Base-by-base conservation (phyloP, 2,797 vertebrate genomes). In the Apogon hyalosoma region DNA sequence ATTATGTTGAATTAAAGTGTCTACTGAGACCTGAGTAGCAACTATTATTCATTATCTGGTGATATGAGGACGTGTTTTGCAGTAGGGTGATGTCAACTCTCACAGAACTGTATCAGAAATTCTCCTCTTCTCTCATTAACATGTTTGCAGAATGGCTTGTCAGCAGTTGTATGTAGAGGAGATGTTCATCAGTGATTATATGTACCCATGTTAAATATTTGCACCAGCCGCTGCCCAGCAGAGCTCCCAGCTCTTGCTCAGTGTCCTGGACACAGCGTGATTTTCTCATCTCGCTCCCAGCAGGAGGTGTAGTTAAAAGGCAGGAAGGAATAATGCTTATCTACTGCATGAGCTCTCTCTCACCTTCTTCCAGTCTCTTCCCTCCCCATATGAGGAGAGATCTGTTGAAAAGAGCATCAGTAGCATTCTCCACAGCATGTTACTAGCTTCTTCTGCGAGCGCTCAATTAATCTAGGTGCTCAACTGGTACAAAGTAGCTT, bases 391-490 rank as follows among this genome's bases (percentile, higher is more conserved):
- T 54, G 77, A 85, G 59, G 63, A 73, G 45, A 74, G 73, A 76
- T 80, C 66, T 78, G 83, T 69, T 75, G 80, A 63, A 81, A 83
- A 84, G 74, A 79, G 81, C 61, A 15, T 21, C 53, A 40, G 71
- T 18, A 59, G 50, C 66, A 58, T 73, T 75, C 52, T 75, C 53
- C 61, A 50, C 83, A 71, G 77, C 63, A 16, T 48, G 79, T 58
- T 43, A 15, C 69, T 60, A 69, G 67, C 86, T 85, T 70, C 58
- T 24, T 73, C 84, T 79, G 75, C 42, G n/a, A 69, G 65, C 70
- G 39, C 77, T 78, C 67, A 81, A 77, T 91, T 87, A 86, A 84
- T 90, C 67, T 77, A 77, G 79, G 77, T 80, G 77, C 77, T 92
- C 79, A 81, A 75, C 84, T 84, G 86, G 80, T 87, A 69, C 71